A percentile compares a stretch with the other conserved stretches of the same genome.
These are phyloP conservation scores for Vombatus ursinus DNA, from an alignment of 2,113 vertebrate genomes.

Conservation along the genomic window DNA sequence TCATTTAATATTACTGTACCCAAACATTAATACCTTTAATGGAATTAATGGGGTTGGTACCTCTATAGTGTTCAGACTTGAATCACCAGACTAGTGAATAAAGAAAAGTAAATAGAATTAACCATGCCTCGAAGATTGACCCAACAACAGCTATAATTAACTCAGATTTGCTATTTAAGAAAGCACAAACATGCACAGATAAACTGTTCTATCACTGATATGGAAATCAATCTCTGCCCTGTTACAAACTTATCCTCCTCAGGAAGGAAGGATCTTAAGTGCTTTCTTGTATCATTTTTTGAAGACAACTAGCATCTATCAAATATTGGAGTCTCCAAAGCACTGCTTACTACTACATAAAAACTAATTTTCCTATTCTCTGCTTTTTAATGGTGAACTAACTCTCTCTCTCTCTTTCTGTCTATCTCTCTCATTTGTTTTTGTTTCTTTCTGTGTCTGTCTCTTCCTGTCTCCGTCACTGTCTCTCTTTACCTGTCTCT, in stretches of 20 bases:
- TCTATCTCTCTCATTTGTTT: neutral
- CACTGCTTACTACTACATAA: slow-evolving; percentile 63
- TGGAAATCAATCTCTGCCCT: neutral
- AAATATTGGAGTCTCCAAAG: slow-evolving; percentile 69
- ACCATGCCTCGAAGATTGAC: neutral
- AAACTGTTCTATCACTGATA: neutral
- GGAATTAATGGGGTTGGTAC: neutral
- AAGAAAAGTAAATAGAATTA: neutral
- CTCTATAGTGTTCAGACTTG: neutral
- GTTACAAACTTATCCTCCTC: neutral
- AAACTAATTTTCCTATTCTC: slow-evolving; percentile 58
- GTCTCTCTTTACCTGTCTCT: neutral
- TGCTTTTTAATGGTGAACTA: slow-evolving; percentile 46
- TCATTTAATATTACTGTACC: neutral
- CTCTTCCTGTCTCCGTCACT: no score
- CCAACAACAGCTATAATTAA: neutral
- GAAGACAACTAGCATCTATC: slow-evolving; percentile 21
- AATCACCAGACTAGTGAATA: neutral
- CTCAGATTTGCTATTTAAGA: neutral
- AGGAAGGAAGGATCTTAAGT: neutral
- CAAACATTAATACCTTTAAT: neutral
- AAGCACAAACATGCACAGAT: neutral
- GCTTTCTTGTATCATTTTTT: slow-evolving; percentile 48
- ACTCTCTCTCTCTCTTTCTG: no score
- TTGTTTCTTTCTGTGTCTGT: no score